A percentile compares a stretch with the other conserved stretches of the same genome.
Evolutionary conservation across 2,888 invertebrate genomes (phyloP).

Genomic region (Orthosia incerta): DNA sequence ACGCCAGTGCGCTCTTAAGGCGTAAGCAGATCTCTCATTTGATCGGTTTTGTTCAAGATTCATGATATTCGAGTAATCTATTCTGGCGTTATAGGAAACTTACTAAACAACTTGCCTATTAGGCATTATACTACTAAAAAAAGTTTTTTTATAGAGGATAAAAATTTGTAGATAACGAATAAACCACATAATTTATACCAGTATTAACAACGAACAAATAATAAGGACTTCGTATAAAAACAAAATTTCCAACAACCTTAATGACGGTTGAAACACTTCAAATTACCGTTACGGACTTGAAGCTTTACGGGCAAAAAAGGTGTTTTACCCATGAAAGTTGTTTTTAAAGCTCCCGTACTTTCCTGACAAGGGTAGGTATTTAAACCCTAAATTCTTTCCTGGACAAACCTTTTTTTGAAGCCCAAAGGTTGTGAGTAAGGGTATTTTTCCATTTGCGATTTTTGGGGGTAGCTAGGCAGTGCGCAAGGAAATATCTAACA

Average conservation of each 20-base stretch:
- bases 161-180: too few species aligned
- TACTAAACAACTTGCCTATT: too few species aligned
- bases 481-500: too few species aligned
- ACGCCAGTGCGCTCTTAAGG: too few species aligned
- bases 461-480: too few species aligned
- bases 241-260: neutral
- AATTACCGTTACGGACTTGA: conserved; percentile 1
- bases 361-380: conserved; percentile 12
- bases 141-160: too few species aligned
- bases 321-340: conserved; percentile 24
- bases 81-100: too few species aligned
- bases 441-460: too few species aligned
- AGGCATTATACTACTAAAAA: too few species aligned
- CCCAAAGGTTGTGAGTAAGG: conserved; percentile 3
- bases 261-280: conserved; percentile 21
- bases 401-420: conserved; percentile 29
- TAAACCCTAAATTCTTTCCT: conserved; percentile 36
- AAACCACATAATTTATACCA: neutral
- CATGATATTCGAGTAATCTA: too few species aligned
- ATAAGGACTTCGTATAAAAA: neutral
- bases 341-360: conserved; percentile 19
- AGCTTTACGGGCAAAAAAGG: conserved; percentile 35
- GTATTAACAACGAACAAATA: neutral
- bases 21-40: too few species aligned
- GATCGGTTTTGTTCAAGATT: too few species aligned